A percentile compares a stretch with the other conserved stretches of the same genome.
Evolutionary conservation across 2,888 invertebrate genomes (phyloP).

Genomic region (Empis livida): DNA sequence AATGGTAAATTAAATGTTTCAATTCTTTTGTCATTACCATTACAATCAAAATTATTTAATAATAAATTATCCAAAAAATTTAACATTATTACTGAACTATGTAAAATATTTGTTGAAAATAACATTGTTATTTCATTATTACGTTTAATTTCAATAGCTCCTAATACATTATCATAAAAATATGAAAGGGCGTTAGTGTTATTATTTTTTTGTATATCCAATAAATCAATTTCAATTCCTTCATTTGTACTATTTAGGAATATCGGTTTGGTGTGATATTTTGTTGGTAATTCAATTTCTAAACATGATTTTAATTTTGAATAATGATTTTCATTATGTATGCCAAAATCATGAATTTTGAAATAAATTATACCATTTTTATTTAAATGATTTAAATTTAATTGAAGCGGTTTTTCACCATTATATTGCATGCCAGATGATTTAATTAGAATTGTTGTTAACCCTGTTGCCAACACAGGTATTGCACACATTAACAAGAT

Average conservation of each 20-base stretch:
- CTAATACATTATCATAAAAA: conserved; percentile 28
- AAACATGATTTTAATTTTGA: neutral
- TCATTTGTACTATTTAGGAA: neutral
- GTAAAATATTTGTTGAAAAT: conserved; percentile 38
- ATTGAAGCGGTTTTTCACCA: conserved; percentile 17
- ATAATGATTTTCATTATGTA: neutral
- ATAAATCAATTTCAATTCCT: neutral
- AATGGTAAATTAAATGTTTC: conserved; percentile 24
- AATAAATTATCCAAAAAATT: conserved; percentile 39
- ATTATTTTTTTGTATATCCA: neutral
- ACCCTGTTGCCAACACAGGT: neutral
- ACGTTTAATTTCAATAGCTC: conserved; percentile 19
- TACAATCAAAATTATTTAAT: conserved; percentile 22
- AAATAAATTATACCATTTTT: conserved; percentile 21
- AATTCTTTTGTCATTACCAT: conserved; percentile 14
- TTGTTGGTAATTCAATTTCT: neutral
- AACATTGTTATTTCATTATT: conserved; percentile 21
- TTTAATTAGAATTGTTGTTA: neutral
- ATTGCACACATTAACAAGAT: conserved; percentile 15
- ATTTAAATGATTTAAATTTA: conserved; percentile 20
- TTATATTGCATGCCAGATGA: neutral
- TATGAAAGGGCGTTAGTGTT: conserved; percentile 11
- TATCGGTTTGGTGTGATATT: neutral
- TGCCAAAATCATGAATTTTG: conserved; percentile 16
- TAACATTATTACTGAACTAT: conserved; percentile 40